Percentiles rank a stretch among this genome's conserved stretches.
Conservation (phyloP, 2,888 invertebrate genomes). For the Bellardia bayeri region DNA sequence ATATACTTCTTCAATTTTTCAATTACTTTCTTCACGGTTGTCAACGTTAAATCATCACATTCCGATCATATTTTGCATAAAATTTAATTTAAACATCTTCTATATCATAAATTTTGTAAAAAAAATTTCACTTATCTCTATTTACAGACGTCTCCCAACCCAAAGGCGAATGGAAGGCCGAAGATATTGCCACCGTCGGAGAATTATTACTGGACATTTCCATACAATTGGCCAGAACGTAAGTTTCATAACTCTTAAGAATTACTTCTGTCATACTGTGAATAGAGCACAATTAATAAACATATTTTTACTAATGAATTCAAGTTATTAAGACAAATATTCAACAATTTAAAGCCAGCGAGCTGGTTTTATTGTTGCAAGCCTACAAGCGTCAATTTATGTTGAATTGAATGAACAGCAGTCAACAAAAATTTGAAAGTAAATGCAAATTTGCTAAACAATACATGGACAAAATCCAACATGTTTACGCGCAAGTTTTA, state of each 20-base stretch:
- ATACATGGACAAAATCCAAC: background rate
- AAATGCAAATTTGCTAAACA: slow-evolving; percentile 34
- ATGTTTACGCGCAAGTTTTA: background rate
- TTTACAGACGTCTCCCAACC: slow-evolving; percentile 91
- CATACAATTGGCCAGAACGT: slow-evolving; percentile 92
- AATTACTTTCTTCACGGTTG: no score
- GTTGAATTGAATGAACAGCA: slow-evolving; percentile 22
- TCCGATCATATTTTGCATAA: no score
- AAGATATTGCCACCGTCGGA: slow-evolving; percentile 93
- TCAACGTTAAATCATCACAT: no score
- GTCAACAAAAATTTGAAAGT: slow-evolving; percentile 44
- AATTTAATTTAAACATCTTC: background rate
- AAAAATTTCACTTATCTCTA: background rate
- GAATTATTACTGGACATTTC: slow-evolving; percentile 94
- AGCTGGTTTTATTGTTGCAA: slow-evolving; percentile 31
- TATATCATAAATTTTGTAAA: background rate
- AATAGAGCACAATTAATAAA: slow-evolving; percentile 4
- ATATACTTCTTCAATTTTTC: no score
- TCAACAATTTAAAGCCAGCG: background rate
- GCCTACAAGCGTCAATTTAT: slow-evolving; percentile 57
- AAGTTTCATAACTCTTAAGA: slow-evolving; percentile 83
- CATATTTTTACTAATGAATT: background rate
- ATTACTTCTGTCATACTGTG: background rate
- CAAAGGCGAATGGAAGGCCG: slow-evolving; percentile 92
- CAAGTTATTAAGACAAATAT: background rate